Conservation (phyloP, 2,113 vertebrate species). For the Ptilonorhynchus violaceus region DNA sequence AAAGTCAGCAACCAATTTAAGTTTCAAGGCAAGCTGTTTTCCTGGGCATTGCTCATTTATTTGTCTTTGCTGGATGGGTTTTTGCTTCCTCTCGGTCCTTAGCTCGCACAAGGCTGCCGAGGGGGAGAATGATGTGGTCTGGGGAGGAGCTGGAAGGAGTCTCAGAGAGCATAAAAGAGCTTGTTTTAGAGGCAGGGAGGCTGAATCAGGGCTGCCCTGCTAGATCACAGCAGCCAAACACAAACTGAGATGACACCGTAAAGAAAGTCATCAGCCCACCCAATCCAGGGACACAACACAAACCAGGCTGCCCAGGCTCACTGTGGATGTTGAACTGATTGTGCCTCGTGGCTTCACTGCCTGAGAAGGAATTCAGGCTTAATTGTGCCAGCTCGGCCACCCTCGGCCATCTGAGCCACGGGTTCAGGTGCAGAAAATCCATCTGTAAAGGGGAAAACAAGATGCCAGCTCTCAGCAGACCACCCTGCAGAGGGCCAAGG, state of each 20-base stretch:
- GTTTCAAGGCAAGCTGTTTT: slow-evolving; percentile 16
- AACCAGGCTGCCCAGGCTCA: background rate
- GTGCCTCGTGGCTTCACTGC: background rate
- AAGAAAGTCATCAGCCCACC: background rate
- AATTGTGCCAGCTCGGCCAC: background rate
- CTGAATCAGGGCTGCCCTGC: background rate
- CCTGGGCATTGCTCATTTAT: background rate
- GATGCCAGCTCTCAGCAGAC: background rate
- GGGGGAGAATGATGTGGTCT: background rate
- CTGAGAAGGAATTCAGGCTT: background rate
- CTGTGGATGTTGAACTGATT: background rate
- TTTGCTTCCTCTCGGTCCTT: background rate
- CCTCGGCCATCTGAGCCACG: background rate
- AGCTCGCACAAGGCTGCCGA: background rate
- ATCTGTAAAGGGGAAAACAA: background rate
- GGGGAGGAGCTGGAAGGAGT: background rate
- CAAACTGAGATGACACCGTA: background rate
- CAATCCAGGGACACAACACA: background rate
- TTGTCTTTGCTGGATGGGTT: background rate
- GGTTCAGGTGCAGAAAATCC: fast-evolving
- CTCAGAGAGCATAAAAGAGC: background rate
- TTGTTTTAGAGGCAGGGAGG: background rate
- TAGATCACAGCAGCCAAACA: background rate
- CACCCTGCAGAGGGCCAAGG: background rate
- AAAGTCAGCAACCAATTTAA: slow-evolving; percentile 37